Evolutionary conservation across 2,113 vertebrate genomes (phyloP).

Genomic region (Pseudonaja textilis): DNA sequence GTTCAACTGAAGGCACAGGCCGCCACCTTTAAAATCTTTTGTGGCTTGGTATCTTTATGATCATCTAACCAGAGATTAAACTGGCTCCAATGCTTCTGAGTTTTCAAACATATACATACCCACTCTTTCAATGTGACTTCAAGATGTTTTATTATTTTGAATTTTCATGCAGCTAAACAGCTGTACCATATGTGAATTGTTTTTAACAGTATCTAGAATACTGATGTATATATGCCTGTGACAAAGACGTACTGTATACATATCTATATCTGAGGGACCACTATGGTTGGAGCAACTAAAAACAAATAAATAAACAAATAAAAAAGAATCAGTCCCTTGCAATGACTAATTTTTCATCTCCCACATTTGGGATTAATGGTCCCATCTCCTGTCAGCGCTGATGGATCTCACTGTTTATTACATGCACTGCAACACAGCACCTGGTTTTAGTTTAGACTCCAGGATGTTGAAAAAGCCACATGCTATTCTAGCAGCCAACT

Average conservation of each 20-base stretch:
- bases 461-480: conserved; percentile 60
- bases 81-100: background rate
- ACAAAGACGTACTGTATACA: background rate
- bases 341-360: conserved; percentile 60
- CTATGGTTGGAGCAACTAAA: background rate
- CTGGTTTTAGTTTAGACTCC: conserved; percentile 64
- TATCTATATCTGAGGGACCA: background rate
- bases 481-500: conserved; percentile 45
- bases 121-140: background rate
- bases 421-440: conserved; percentile 55
- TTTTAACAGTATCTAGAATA: background rate
- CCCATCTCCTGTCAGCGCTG: conserved; percentile 61
- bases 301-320: background rate
- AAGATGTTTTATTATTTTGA: background rate
- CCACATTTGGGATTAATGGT: conserved; percentile 55
- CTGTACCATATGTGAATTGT: background rate
- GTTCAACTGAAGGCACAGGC: background rate
- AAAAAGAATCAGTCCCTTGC: conserved; percentile 39
- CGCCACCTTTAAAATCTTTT: background rate
- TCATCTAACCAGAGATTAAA: background rate
- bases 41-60: background rate
- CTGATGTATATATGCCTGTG: background rate
- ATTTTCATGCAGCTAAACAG: background rate
- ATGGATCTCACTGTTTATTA: conserved; percentile 65
- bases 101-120: background rate